Percentiles rank a stretch among this genome's conserved stretches.
Conservation (phyloP, 30 jellyfish, hydroid and myxozoan species). For the Hydra vulgaris region DNA sequence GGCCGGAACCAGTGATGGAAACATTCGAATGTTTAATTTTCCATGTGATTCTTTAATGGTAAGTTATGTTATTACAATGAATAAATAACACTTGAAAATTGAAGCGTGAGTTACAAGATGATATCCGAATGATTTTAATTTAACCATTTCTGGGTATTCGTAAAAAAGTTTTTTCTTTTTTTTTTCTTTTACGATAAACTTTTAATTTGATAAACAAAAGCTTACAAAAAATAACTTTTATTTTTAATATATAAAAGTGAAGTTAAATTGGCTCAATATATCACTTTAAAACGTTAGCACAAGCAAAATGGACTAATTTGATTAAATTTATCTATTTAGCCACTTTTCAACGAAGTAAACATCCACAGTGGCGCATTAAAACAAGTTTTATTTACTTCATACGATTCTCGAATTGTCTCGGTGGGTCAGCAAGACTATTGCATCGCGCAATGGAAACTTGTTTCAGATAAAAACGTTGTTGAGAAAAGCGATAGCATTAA, state of each 20-base stretch:
- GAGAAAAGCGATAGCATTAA: neutral
- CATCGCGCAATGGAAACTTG: constrained; percentile 26
- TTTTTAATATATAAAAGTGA: too few species aligned
- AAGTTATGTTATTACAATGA: neutral
- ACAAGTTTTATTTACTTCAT: constrained; percentile 3
- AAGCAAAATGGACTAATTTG: too few species aligned
- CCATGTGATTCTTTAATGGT: constrained; percentile 49
- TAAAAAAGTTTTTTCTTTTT: too few species aligned
- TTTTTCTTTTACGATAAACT: too few species aligned
- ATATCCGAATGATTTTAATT: neutral
- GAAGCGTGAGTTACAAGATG: neutral
- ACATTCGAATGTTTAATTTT: constrained; percentile 39
- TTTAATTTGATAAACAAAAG: too few species aligned
- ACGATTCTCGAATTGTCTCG: constrained; percentile 7
- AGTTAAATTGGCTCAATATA: too few species aligned
- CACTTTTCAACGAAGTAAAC: constrained; percentile 14
- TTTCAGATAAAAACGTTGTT: neutral
- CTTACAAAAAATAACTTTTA: too few species aligned
- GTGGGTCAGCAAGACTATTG: constrained; percentile 24
- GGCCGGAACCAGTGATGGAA: constrained; percentile 77
- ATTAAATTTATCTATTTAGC: constrained; percentile 14
- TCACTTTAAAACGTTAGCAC: too few species aligned
- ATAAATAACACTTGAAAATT: neutral
- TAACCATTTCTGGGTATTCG: constrained; percentile 1
- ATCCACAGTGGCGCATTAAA: constrained; percentile 18